These are phyloP conservation scores for Scatophagus argus DNA, from an alignment of 2,113 vertebrate genomes.

Conservation along the genomic window DNA sequence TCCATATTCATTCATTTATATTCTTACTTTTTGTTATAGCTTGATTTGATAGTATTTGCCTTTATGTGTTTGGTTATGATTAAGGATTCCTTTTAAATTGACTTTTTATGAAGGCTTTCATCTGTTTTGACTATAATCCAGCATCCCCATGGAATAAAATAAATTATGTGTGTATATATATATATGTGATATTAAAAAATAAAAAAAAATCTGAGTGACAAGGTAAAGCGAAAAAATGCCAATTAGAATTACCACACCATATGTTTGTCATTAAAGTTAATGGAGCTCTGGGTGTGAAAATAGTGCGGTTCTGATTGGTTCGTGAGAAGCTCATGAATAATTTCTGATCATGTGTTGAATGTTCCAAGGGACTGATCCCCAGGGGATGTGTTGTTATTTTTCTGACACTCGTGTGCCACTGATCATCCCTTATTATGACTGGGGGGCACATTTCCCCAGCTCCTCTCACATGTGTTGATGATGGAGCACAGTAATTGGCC, in stretches of 20 bases:
- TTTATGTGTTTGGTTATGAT: no score
- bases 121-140: background rate
- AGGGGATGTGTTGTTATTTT: slow-evolving; percentile 15
- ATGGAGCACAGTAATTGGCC: slow-evolving; percentile 61
- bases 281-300: background rate
- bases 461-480: slow-evolving; percentile 49
- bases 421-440: slow-evolving; percentile 41
- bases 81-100: background rate
- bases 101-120: background rate
- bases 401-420: slow-evolving; percentile 15
- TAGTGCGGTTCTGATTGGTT: background rate
- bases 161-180: no score
- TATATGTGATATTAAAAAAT: no score
- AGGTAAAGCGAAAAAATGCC: background rate
- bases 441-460: background rate
- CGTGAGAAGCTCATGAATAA: slow-evolving; percentile 22
- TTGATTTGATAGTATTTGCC: background rate
- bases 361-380: background rate
- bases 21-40: background rate
- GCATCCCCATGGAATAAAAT: background rate
- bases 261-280: slow-evolving; percentile 13
- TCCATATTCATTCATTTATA: background rate
- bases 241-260: background rate
- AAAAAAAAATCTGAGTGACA: background rate
- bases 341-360: slow-evolving; percentile 4